Percentiles rank a stretch among this genome's conserved stretches.
Evolutionary conservation across 2,888 invertebrate species (phyloP).

Genomic region (Augochlorella aurata): DNA sequence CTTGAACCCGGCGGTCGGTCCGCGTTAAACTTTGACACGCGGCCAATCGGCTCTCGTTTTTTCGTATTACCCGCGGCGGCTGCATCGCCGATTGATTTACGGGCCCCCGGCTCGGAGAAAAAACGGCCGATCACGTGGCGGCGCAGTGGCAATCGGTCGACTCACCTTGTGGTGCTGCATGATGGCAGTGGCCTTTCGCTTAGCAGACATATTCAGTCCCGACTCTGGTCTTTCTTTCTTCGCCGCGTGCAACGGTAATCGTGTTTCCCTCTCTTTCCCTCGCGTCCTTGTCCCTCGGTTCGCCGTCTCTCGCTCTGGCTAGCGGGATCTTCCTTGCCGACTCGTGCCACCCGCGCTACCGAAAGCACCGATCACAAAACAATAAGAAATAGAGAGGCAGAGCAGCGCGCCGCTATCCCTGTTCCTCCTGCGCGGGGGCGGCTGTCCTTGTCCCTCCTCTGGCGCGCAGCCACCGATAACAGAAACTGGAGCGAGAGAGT

Average conservation of each 20-base stretch:
- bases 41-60: not conserved
- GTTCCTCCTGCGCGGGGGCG: not conserved
- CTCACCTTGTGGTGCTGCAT: slow-evolving; percentile 86
- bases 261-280: slow-evolving; percentile 41
- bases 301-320: slow-evolving; percentile 6
- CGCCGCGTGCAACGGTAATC: slow-evolving; percentile 58
- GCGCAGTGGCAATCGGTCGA: slow-evolving; percentile 57
- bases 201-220: slow-evolving; percentile 85
- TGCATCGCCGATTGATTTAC: slow-evolving; percentile 24
- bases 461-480: slow-evolving; percentile 8
- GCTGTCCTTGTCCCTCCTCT: slow-evolving; percentile 14
- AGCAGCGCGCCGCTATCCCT: not conserved
- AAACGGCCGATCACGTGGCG: slow-evolving; percentile 57
- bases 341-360: slow-evolving; percentile 38
- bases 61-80: slow-evolving; percentile 7
- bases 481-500: not conserved
- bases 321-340: slow-evolving; percentile 24
- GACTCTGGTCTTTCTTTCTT: slow-evolving; percentile 54
- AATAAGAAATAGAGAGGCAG: slow-evolving; percentile 12
- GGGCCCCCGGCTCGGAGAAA: slow-evolving; percentile 3
- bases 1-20: slow-evolving; percentile 42
- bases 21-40: slow-evolving; percentile 46
- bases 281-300: slow-evolving; percentile 27
- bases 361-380: slow-evolving; percentile 50
- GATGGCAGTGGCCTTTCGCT: slow-evolving; percentile 89